Base-by-base conservation (phyloP, 2,888 invertebrate genomes). In the Yponomeuta evonymella region DNA sequence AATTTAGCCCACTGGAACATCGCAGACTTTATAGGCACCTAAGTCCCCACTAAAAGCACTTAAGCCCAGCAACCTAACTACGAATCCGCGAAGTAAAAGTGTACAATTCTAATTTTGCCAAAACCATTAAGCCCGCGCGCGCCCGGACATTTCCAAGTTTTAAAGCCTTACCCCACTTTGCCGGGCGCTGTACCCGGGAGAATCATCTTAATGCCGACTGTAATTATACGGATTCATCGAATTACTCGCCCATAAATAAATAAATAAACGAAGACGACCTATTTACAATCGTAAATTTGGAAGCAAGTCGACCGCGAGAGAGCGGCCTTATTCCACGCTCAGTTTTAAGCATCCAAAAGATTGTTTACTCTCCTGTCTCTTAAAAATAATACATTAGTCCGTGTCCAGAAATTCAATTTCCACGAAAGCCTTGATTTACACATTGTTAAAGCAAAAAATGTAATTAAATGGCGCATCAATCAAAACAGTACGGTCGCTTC, bases 181-280 rank as follows among this genome's bases (percentile, higher is more conserved):
- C 51, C 51, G 51, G 51, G 51, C 51, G 51, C 80, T 79, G 83
- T 81, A 81, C 77, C 64, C 29, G 33, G 58, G 29, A 58, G 90
- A 87, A 88, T 92, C 91, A 92, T 92, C 92, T 89, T 92, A 91
- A 92, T 92, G 84, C 91, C 82, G 78, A 71, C 70, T 71, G 91
- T 91, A 92, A 93, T 93, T 93, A 92, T 92, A 91, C 89, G 87
- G 92, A 91, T 91, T 92, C 86, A 77, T 75, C 83, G 92, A 92
- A 92, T 92, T 92, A 90, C 90, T 91, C 87, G 88, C 84, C 88
- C 89, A 90, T 90, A 90, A 90, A 89, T 90, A 90, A 91, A 89
- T 90, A 90, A 91, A 87, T 85, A 48, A 70, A 70, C 63, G 83
- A 58, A 83, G 86, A 89, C 85, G 85, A 81, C 85, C 87, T 89